These are phyloP conservation scores for Oncorhynchus tshawytscha DNA, from an alignment of 2,113 vertebrate genomes.

Conservation along the genomic window DNA sequence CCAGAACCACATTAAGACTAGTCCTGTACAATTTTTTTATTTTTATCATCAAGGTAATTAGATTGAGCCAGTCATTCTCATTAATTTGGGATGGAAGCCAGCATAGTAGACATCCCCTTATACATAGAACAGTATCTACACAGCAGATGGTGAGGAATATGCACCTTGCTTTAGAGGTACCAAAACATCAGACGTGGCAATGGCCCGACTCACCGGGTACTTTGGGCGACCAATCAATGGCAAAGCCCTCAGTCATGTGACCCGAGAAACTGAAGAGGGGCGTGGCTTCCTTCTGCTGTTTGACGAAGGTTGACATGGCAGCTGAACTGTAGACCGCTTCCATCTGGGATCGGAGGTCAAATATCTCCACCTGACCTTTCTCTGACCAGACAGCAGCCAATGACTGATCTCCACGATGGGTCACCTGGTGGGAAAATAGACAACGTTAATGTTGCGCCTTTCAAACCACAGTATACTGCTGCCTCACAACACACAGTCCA, in stretches of 20 bases:
- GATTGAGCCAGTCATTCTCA: too few species aligned
- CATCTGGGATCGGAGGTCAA: conserved; percentile 76
- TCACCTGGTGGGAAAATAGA: conserved; percentile 67
- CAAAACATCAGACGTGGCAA: neutral
- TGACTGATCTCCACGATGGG: conserved; percentile 65
- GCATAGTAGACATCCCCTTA: too few species aligned
- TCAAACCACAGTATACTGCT: neutral
- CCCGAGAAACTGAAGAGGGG: conserved; percentile 83
- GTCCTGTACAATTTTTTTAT: too few species aligned
- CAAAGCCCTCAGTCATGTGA: conserved; percentile 90
- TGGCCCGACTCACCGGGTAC: conserved; percentile 74
- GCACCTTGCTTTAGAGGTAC: too few species aligned
- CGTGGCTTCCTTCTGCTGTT: conserved; percentile 77
- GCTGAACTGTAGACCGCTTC: conserved; percentile 80
- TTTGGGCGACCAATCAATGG: conserved; percentile 85
- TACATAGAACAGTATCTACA: too few species aligned
- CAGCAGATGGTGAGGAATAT: too few species aligned
- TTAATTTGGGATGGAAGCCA: too few species aligned
- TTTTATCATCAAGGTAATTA: too few species aligned
- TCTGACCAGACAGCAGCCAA: conserved; percentile 87
- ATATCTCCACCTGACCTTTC: conserved; percentile 87
- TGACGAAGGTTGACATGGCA: conserved; percentile 77
- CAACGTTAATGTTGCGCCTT: neutral
- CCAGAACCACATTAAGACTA: too few species aligned
- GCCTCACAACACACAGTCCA: neutral